Percentiles rank a stretch among this genome's conserved stretches.
Conservation (phyloP, 2,888 invertebrate genomes). For the Cerceris rybyensis region DNA sequence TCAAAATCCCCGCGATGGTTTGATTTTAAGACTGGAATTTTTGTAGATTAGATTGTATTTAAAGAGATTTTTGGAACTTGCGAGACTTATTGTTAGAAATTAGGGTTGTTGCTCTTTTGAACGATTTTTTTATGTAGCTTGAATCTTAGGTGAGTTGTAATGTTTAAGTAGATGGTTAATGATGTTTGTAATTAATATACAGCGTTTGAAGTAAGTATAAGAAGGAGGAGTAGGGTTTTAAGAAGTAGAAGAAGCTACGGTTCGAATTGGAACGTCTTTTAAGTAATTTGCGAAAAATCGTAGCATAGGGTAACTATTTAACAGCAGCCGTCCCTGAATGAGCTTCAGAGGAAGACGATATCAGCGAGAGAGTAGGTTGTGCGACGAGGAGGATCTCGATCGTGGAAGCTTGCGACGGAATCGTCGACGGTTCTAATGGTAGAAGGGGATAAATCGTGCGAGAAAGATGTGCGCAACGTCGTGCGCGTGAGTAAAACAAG, state of each 20-base stretch:
- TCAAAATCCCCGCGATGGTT: slow-evolving; percentile 13
- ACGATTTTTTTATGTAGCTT: too few species aligned
- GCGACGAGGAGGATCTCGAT: slow-evolving; percentile 62
- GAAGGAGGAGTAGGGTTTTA: background rate
- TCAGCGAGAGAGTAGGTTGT: slow-evolving; percentile 55
- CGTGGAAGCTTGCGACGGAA: slow-evolving; percentile 66
- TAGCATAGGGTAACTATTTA: slow-evolving; percentile 43
- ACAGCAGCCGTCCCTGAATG: slow-evolving; percentile 53
- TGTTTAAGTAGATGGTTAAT: too few species aligned
- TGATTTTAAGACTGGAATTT: background rate
- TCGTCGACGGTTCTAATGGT: slow-evolving; percentile 56
- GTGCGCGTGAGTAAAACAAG: slow-evolving; percentile 43
- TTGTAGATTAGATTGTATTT: too few species aligned
- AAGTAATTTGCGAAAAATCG: background rate
- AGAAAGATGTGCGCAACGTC: slow-evolving; percentile 44
- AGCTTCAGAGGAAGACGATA: slow-evolving; percentile 60
- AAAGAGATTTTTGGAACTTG: too few species aligned
- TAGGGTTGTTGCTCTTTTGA: too few species aligned
- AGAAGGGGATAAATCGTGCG: slow-evolving; percentile 59
- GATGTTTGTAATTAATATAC: too few species aligned
- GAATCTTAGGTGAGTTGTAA: too few species aligned
- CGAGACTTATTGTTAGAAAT: too few species aligned
- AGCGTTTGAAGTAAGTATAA: background rate
- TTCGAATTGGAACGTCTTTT: background rate
- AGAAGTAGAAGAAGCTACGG: background rate